These are phyloP conservation scores for Heterohyrax brucei DNA, from an alignment of 2,797 vertebrate species.

Conservation along the genomic window DNA sequence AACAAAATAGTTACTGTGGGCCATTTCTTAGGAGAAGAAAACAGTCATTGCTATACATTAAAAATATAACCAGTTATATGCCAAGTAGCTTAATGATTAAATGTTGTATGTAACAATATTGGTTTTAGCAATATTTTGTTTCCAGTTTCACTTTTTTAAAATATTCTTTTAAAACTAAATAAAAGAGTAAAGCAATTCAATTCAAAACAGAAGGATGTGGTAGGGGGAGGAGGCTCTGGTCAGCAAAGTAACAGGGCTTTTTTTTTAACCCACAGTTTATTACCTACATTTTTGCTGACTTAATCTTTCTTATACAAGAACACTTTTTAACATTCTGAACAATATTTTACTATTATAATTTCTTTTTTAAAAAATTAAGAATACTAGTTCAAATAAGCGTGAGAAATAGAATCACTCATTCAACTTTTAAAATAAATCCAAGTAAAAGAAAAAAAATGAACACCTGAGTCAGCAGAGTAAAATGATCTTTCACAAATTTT, in stretches of 20 bases:
- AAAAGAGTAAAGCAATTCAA: conserved; percentile 14
- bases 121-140: neutral
- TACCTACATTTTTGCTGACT: conserved; percentile 44
- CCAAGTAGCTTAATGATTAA: conserved; percentile 41
- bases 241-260: conserved; percentile 35
- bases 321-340: conserved; percentile 22
- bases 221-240: neutral
- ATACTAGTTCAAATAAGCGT: conserved; percentile 32
- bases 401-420: conserved; percentile 49
- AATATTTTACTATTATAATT: conserved; percentile 51
- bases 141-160: conserved; percentile 51
- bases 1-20: neutral
- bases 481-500: conserved; percentile 44
- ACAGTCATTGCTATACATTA: neutral
- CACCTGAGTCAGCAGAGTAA: neutral
- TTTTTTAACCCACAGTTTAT: neutral
- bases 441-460: neutral
- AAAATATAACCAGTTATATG: neutral
- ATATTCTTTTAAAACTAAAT: conserved; percentile 54
- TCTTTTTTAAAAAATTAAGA: conserved; percentile 56
- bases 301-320: conserved; percentile 48
- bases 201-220: neutral
- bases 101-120: neutral
- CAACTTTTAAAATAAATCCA: conserved; percentile 39
- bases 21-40: conserved; percentile 19